phyloP scores from a whole-genome alignment of 2,113 vertebrate genomes.

The Thymallus thymallus region DNA sequence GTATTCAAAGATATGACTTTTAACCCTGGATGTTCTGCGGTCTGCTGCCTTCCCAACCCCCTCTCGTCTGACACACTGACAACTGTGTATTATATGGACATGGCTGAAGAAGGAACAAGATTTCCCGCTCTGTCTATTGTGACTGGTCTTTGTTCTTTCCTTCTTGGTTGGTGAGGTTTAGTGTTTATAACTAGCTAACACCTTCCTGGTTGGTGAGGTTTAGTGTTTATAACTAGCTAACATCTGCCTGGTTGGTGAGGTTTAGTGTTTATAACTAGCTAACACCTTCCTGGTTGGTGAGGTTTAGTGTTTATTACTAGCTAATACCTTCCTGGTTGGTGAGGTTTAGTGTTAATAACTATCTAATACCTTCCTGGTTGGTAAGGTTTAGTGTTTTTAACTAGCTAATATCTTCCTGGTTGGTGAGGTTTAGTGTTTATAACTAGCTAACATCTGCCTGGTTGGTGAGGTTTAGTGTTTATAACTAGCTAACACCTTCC shows the following conservation, averaged over 20 bases:
- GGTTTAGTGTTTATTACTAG: constrained; percentile 35
- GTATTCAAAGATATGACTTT: constrained; percentile 41
- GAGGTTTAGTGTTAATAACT: constrained; percentile 36
- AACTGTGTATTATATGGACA: neutral
- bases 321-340: constrained; percentile 45
- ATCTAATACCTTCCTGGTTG: constrained; percentile 44
- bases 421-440: constrained; percentile 39
- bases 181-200: constrained; percentile 38
- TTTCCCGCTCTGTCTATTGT: neutral
- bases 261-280: constrained; percentile 37
- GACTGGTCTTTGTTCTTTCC: neutral
- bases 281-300: constrained; percentile 43
- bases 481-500: constrained; percentile 40
- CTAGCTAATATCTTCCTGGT: constrained; percentile 42
- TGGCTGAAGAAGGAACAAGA: neutral
- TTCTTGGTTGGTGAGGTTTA: constrained; percentile 33
- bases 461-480: constrained; percentile 39
- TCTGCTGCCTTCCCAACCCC: neutral
- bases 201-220: constrained; percentile 42
- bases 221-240: constrained; percentile 38
- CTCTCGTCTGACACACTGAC: constrained; percentile 11
- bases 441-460: constrained; percentile 39
- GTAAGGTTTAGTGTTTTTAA: constrained; percentile 37
- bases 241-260: constrained; percentile 41
- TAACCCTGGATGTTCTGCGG: constrained; percentile 14